Evolutionary conservation across 2,113 vertebrate species (phyloP).

Genomic region (Hippoglossus stenolepis): DNA sequence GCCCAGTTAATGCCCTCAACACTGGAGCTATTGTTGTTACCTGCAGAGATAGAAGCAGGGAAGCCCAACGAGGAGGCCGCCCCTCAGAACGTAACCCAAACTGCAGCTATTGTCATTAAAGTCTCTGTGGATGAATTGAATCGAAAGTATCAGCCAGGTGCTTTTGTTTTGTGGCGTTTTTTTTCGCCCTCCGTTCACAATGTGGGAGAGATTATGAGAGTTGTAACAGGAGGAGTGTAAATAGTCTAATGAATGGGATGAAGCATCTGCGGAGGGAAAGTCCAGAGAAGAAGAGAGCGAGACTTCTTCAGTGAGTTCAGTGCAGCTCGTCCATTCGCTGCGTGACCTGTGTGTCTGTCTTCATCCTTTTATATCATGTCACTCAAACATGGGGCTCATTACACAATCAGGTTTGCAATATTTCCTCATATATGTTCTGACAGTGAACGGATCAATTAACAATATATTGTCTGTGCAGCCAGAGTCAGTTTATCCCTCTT

Average conservation of each 20-base stretch:
- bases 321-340: too few relatives aligned
- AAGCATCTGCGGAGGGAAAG: conserved; percentile 16
- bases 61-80: background rate
- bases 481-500: too few relatives aligned
- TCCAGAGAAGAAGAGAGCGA: conserved; percentile 21
- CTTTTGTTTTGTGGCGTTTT: background rate
- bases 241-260: conserved; percentile 17
- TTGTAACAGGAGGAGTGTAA: conserved; percentile 52
- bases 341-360: too few relatives aligned
- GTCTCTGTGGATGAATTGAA: conserved; percentile 24
- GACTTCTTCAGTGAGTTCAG: background rate
- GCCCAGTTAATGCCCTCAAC: conserved; percentile 9
- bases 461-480: too few relatives aligned
- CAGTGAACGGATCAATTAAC: too few relatives aligned
- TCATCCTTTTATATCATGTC: too few relatives aligned
- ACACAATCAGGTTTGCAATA: too few relatives aligned
- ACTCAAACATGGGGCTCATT: too few relatives aligned
- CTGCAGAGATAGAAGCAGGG: background rate
- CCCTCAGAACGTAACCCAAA: conserved; percentile 50
- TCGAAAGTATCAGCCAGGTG: conserved; percentile 36
- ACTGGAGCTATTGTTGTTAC: conserved; percentile 50
- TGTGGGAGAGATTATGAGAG: conserved; percentile 26
- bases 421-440: too few relatives aligned
- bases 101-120: conserved; percentile 56
- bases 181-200: too few relatives aligned